These are phyloP conservation scores for Azorinus chamasolen DNA, from an alignment of 2,888 invertebrate genomes.

Conservation along the genomic window DNA sequence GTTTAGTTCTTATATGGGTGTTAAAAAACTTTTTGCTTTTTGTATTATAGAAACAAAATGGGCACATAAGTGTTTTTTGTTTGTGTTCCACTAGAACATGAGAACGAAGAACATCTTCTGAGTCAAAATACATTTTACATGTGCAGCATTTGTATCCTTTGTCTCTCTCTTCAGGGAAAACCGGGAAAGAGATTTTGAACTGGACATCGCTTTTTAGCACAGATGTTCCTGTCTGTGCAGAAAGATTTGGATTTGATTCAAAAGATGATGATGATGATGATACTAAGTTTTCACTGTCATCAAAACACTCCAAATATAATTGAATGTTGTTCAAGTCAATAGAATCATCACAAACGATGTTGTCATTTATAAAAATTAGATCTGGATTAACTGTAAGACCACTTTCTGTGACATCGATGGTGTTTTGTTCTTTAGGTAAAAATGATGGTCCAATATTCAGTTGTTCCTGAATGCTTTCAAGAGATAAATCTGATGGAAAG, in stretches of 20 bases:
- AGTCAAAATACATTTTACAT: conserved; percentile 17
- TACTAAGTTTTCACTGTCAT: conserved; percentile 13
- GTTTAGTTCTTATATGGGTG: conserved; percentile 22
- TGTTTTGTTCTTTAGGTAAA: too few relatives aligned
- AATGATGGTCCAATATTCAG: too few relatives aligned
- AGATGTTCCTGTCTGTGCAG: conserved; percentile 11
- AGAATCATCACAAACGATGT: too few relatives aligned
- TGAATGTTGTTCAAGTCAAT: conserved; percentile 21
- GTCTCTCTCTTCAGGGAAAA: conserved; percentile 12
- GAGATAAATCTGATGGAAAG: too few relatives aligned
- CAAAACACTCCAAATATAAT: conserved; percentile 25
- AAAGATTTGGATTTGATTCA: not conserved
- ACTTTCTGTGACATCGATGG: too few relatives aligned
- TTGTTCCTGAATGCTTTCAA: too few relatives aligned
- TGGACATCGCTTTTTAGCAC: conserved; percentile 22
- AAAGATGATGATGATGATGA: not conserved
- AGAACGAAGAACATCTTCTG: conserved; percentile 2
- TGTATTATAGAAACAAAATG: conserved; percentile 22
- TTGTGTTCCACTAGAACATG: conserved; percentile 16
- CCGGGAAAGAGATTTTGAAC: conserved; percentile 26
- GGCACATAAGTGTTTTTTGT: conserved; percentile 4
- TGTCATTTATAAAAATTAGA: too few relatives aligned
- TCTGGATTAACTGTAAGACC: too few relatives aligned
- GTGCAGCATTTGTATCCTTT: conserved; percentile 25
- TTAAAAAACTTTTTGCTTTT: conserved; percentile 30